Percentiles rank a stretch among this genome's conserved stretches.
phyloP scores from a whole-genome alignment of 2,113 vertebrate genomes.

The Lipotes vexillifer region DNA sequence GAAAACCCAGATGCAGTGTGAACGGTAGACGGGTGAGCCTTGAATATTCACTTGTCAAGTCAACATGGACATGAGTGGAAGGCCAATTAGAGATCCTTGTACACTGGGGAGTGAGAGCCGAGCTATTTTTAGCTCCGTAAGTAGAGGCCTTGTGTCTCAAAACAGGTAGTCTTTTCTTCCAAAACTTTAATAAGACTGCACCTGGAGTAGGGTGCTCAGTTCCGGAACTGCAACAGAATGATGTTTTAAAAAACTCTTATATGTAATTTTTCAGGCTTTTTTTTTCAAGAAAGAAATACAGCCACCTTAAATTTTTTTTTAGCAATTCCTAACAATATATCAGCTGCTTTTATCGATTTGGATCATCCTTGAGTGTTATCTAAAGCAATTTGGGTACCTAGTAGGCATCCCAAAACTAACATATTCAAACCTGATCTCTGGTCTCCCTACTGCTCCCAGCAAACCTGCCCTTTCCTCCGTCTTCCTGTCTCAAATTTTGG shows the following conservation, averaged over 20 bases:
- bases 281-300: not conserved
- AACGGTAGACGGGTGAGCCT: not conserved
- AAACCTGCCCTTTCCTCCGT: not conserved
- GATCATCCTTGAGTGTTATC: not conserved
- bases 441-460: too few relatives aligned
- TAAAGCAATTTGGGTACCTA: not conserved
- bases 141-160: constrained; percentile 57
- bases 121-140: constrained; percentile 52
- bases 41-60: not conserved
- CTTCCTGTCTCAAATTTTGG: not conserved
- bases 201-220: constrained; percentile 38
- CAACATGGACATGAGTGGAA: not conserved
- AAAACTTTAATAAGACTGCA: constrained; percentile 58
- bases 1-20: not conserved
- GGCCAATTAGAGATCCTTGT: not conserved
- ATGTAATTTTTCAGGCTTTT: constrained; percentile 19
- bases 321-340: not conserved
- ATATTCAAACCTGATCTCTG: not conserved
- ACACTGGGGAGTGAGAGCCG: not conserved
- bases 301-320: not conserved
- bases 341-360: not conserved
- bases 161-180: constrained; percentile 70
- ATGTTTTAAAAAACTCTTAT: not conserved
- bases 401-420: not conserved
- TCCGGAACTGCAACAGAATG: constrained; percentile 29